Conservation (phyloP, 2,797 vertebrate species). For the Melopsittacus undulatus region DNA sequence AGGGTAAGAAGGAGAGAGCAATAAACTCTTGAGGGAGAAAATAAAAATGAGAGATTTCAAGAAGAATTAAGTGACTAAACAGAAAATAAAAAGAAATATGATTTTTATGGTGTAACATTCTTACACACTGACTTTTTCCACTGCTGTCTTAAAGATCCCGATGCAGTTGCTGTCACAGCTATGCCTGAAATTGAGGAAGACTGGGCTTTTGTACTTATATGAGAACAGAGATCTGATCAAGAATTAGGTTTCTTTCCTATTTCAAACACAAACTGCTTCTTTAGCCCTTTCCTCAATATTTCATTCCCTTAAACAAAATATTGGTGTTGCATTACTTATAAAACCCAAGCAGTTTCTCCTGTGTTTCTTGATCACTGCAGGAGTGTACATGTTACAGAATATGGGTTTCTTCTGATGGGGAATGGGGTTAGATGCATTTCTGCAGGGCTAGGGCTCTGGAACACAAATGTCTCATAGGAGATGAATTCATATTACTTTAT, state of each 20-base stretch:
- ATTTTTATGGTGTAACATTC: neutral
- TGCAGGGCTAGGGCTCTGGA: neutral
- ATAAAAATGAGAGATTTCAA: neutral
- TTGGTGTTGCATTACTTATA: neutral
- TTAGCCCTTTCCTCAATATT: fast-evolving
- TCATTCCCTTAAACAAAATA: neutral
- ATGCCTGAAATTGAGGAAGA: neutral
- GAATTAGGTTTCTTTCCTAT: neutral
- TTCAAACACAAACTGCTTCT: neutral
- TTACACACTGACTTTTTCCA: neutral
- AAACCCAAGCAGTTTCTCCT: neutral
- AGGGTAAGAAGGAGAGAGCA: neutral
- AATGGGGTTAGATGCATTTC: neutral
- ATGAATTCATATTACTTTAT: neutral
- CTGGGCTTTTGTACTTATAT: neutral
- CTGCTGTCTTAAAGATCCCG: neutral
- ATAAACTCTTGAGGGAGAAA: neutral
- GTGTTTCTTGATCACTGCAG: neutral
- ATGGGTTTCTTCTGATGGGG: too few relatives aligned
- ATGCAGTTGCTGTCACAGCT: neutral
- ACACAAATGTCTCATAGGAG: neutral
- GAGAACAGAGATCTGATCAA: neutral
- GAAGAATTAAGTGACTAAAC: neutral
- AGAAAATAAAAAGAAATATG: neutral
- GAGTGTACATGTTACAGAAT: fast-evolving